Evolutionary conservation across 2,888 invertebrate species (phyloP), one percentile per base, ranked within the genome.

Genomic region (Tridacna crocea): DNA sequence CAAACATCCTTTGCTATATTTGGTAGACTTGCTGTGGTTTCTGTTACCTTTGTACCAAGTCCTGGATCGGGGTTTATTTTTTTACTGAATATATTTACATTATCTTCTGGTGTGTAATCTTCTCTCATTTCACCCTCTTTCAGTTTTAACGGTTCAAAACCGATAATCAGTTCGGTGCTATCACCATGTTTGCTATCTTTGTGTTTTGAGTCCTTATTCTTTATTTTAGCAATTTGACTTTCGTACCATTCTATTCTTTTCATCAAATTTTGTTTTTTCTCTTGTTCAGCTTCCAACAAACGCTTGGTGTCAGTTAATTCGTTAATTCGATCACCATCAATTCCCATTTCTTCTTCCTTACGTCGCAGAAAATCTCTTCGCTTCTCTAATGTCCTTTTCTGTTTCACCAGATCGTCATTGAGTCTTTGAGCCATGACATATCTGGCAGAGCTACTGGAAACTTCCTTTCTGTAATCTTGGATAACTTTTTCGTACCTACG

Each of bases 211-310:
- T 11, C 17, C 3, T 46, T 46, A 4, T 47, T n/a, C n/a, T 22
- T 63, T 24, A 27, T 27, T 19, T 73, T 60, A 19, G 17, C 24
- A 0, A 74, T 36, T 47, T 74, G 47, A 47, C n/a, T 74, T 15
- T 74, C 47, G 19, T 74, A 74, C 74, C 74, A 74, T 22, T 22
- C 12, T 17, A 74, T 60, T n/a, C 26, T 74, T 12, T 63, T 74
- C n/a, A 15, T 74, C 63, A 74, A 47, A n/a, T 61, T 12, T 0
- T 74, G 22, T 17, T 61, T 74, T 24, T 61, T 74, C n/a, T 74
- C 63, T 61, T 36, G 74, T 47, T 74, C 74, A 47, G 13, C 61
- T 4, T 36, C 46, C 47, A 74, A 47, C 12, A 74, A n/a, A 8
- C 46, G 27, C 22, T 61, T 36, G 12, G 74, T 46, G 0, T 46